phyloP scores from a whole-genome alignment of 2,797 vertebrate species.

The Malacoraja senta region DNA sequence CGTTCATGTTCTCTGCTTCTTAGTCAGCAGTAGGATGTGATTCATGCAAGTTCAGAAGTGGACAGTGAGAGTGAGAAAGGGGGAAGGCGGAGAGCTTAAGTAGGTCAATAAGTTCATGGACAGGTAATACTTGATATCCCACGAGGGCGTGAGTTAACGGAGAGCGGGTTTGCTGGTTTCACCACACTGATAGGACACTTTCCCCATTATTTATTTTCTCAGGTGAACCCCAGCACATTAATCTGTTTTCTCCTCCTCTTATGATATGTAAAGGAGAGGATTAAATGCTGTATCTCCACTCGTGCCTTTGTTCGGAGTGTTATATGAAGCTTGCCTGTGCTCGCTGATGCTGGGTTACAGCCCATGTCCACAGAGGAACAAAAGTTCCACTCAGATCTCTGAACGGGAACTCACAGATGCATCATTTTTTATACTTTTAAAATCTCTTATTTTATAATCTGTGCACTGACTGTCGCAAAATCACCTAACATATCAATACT shows the following conservation, averaged over 20 bases:
- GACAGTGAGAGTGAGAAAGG: slow-evolving; percentile 44
- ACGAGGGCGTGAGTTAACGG: slow-evolving; percentile 82
- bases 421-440: not conserved
- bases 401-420: not conserved
- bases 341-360: not conserved
- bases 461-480: not conserved
- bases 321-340: not conserved
- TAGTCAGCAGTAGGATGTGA: slow-evolving; percentile 66
- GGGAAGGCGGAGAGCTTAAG: slow-evolving; percentile 63
- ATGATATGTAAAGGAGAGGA: slow-evolving; percentile 49
- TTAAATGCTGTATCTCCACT: slow-evolving; percentile 45
- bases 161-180: slow-evolving; percentile 88
- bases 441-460: not conserved
- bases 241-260: slow-evolving; percentile 54
- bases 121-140: slow-evolving; percentile 87
- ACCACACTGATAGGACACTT: slow-evolving; percentile 70
- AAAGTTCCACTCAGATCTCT: not conserved
- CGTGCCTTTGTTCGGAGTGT: not conserved
- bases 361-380: not conserved
- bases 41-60: slow-evolving; percentile 66
- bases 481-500: not conserved
- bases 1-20: slow-evolving; percentile 71
- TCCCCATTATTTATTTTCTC: slow-evolving; percentile 66
- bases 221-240: slow-evolving; percentile 73
- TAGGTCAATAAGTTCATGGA: slow-evolving; percentile 84